These are phyloP conservation scores for Sander vitreus DNA, from an alignment of 2,113 vertebrate genomes.

Conservation along the genomic window DNA sequence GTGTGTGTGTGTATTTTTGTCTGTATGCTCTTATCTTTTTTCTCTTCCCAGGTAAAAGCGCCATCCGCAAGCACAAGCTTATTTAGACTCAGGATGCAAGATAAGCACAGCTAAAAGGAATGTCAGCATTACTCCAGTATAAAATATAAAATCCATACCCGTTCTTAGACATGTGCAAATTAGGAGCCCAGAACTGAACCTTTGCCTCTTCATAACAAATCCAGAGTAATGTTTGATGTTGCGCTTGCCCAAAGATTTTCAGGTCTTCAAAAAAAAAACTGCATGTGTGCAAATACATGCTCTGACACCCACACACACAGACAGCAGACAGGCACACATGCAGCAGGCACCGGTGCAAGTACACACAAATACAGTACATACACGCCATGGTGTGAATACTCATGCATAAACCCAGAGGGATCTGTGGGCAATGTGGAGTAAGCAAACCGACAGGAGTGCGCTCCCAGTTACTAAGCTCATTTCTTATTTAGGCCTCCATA, in stretches of 20 bases:
- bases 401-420: slow-evolving; percentile 60
- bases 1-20: slow-evolving; percentile 6
- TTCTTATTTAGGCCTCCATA: slow-evolving; percentile 76
- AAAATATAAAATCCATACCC: slow-evolving; percentile 65
- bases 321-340: slow-evolving; percentile 1
- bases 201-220: slow-evolving; percentile 32
- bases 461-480: slow-evolving; percentile 72
- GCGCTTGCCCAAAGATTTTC: slow-evolving; percentile 17
- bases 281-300: slow-evolving; percentile 9
- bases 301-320: background rate
- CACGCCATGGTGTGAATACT: slow-evolving; percentile 45
- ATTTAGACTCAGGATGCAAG: slow-evolving; percentile 64
- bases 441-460: slow-evolving; percentile 64
- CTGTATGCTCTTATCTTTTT: slow-evolving; percentile 44
- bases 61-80: slow-evolving; percentile 43
- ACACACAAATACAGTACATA: slow-evolving; percentile 55
- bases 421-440: slow-evolving; percentile 68
- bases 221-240: slow-evolving; percentile 37
- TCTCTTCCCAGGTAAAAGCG: slow-evolving; percentile 67
- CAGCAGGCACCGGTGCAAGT: slow-evolving; percentile 12
- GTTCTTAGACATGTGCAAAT: slow-evolving; percentile 68
- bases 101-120: slow-evolving; percentile 68
- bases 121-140: slow-evolving; percentile 71
- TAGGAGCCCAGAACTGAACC: slow-evolving; percentile 63
- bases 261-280: slow-evolving; percentile 37